phyloP scores from a whole-genome alignment of 1,140 invertebrate genomes.

The Palaemon carinicauda region DNA sequence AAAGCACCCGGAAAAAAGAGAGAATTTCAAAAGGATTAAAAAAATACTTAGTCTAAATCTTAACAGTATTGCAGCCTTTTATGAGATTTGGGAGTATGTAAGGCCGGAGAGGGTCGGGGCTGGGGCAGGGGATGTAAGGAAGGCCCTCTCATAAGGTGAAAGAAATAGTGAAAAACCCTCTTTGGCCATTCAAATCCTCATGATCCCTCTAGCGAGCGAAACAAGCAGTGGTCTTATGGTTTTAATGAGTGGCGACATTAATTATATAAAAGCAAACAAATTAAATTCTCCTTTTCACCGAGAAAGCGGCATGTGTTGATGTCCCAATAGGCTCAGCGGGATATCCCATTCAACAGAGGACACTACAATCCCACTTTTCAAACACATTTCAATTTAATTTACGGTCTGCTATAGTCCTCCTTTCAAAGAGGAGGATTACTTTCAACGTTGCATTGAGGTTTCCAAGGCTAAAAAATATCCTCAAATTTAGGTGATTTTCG shows the following conservation, averaged over 20 bases:
- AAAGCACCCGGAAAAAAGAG: too few relatives aligned
- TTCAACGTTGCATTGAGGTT: conserved; percentile 45
- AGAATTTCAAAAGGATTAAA: too few relatives aligned
- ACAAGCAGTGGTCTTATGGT: too few relatives aligned
- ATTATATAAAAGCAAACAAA: neutral
- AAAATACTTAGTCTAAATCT: too few relatives aligned
- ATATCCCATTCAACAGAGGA: neutral
- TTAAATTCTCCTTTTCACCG: neutral
- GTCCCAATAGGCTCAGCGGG: neutral
- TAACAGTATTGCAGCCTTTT: too few relatives aligned
- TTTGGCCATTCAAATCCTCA: too few relatives aligned
- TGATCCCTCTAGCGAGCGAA: too few relatives aligned
- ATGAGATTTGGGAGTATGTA: too few relatives aligned
- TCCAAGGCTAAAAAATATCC: conserved; percentile 22
- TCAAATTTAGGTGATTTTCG: conserved; percentile 19
- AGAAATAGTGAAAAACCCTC: too few relatives aligned
- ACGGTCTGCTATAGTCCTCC: conserved; percentile 9
- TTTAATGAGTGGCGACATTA: neutral
- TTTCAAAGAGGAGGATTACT: conserved; percentile 51
- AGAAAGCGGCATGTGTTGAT: neutral
- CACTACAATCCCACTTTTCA: conserved; percentile 26
- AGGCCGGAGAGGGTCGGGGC: too few relatives aligned
- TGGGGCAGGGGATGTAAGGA: too few relatives aligned
- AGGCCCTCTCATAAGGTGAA: too few relatives aligned
- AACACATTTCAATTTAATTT: conserved; percentile 37